These are phyloP conservation scores for Lamellibrachia satsuma DNA, from an alignment of 2,888 invertebrate genomes.

Conservation along the genomic window DNA sequence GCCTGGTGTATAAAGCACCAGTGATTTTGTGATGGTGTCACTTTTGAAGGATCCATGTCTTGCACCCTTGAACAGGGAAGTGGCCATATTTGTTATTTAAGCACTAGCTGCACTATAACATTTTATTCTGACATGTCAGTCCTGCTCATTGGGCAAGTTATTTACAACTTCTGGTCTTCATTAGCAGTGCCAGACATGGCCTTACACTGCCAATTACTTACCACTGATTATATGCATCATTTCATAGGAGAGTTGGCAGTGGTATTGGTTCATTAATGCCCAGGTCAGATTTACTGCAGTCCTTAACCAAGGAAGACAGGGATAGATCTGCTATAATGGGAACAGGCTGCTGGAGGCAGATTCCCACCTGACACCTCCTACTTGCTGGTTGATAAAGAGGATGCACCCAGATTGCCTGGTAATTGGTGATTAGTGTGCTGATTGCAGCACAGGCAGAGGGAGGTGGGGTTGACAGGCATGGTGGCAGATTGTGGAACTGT, in stretches of 20 bases:
- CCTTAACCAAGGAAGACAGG: neutral
- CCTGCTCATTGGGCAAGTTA: neutral
- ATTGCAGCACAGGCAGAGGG: neutral
- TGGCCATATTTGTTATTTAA: neutral
- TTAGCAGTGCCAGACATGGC: neutral
- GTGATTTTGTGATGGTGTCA: too few species aligned
- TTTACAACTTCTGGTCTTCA: neutral
- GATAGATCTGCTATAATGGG: neutral
- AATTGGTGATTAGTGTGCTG: neutral
- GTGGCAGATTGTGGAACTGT: neutral
- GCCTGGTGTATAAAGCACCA: too few species aligned
- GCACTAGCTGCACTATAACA: neutral
- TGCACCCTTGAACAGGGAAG: too few species aligned
- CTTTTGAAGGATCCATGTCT: too few species aligned
- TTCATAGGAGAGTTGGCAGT: neutral
- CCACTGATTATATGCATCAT: neutral
- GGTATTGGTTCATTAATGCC: neutral
- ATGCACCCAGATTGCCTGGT: neutral
- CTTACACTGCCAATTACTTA: neutral
- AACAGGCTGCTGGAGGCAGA: neutral
- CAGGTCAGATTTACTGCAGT: neutral
- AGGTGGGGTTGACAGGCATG: neutral
- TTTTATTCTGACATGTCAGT: neutral
- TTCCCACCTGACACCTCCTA: conserved; percentile 12
- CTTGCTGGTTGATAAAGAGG: neutral